A percentile compares a stretch with the other conserved stretches of the same genome.
Evolutionary conservation across 2,797 vertebrate species (phyloP).

Genomic region (Pangasius sanitwongsei): DNA sequence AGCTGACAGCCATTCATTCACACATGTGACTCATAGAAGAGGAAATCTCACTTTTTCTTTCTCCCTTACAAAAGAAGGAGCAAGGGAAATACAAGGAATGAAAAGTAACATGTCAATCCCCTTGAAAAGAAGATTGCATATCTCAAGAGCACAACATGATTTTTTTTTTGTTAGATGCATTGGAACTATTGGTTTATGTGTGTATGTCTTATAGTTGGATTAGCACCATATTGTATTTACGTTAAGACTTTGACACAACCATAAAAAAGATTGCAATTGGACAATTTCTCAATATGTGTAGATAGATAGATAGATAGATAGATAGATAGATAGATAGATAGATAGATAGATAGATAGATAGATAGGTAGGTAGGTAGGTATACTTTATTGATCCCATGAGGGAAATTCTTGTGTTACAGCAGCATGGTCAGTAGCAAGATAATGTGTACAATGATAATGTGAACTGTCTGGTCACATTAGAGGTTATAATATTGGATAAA

Average conservation of each 20-base stretch:
- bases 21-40: slow-evolving; percentile 42
- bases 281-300: not conserved
- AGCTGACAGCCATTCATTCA: slow-evolving; percentile 59
- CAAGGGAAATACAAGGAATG: not conserved
- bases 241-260: not conserved
- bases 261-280: not conserved
- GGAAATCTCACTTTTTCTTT: slow-evolving; percentile 13
- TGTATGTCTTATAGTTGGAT: not conserved
- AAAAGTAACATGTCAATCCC: slow-evolving; percentile 19
- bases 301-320: too few species aligned
- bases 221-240: not conserved
- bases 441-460: not conserved
- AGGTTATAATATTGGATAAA: not conserved
- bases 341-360: too few species aligned
- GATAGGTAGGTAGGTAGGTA: too few species aligned
- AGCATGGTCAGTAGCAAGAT: too few species aligned
- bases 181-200: not conserved
- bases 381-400: too few species aligned
- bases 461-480: not conserved
- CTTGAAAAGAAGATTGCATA: not conserved
- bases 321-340: too few species aligned
- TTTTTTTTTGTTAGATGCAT: not conserved
- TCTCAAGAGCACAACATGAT: not conserved
- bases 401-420: too few species aligned
- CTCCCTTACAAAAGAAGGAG: not conserved